Evolutionary conservation across 2,113 vertebrate genomes (phyloP).

Genomic region (Amphiprion percula): DNA sequence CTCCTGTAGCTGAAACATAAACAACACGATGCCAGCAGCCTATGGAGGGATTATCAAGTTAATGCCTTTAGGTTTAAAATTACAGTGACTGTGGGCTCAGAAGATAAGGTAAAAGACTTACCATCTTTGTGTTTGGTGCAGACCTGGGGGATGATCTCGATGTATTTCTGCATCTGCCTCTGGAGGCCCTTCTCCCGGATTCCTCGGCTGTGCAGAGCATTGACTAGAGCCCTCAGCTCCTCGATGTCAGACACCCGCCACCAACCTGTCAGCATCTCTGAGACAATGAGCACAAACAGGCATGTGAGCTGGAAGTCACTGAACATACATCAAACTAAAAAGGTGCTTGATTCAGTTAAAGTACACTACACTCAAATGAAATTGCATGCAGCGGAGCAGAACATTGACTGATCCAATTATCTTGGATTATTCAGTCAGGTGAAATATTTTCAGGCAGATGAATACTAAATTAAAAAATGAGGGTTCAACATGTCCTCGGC

Average conservation of each 20-base stretch:
- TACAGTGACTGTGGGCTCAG: neutral
- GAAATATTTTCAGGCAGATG: slow-evolving; percentile 45
- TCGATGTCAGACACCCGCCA: slow-evolving; percentile 96
- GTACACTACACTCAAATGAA: slow-evolving; percentile 34
- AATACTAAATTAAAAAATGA: slow-evolving; percentile 30
- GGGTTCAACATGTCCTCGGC: slow-evolving; percentile 1
- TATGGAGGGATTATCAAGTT: slow-evolving; percentile 26
- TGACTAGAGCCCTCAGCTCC: slow-evolving; percentile 90
- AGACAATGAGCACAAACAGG: slow-evolving; percentile 30
- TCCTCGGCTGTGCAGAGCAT: slow-evolving; percentile 93
- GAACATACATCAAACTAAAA: slow-evolving; percentile 40
- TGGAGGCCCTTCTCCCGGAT: slow-evolving; percentile 96
- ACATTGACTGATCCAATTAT: slow-evolving; percentile 61
- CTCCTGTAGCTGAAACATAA: neutral
- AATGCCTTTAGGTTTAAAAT: neutral
- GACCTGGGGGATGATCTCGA: slow-evolving; percentile 95
- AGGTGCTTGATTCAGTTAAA: slow-evolving; percentile 19
- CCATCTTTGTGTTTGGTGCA: slow-evolving; percentile 95
- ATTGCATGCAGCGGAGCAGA: slow-evolving; percentile 36
- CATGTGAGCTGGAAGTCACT: slow-evolving; percentile 21
- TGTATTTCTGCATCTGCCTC: slow-evolving; percentile 97
- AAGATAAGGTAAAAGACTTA: slow-evolving; percentile 69
- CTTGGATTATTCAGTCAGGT: slow-evolving; percentile 50
- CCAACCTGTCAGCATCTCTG: slow-evolving; percentile 96
- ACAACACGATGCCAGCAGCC: slow-evolving; percentile 16